Evolutionary conservation across 2,797 vertebrate genomes (phyloP), one percentile per base, ranked within the genome.

Genomic region (Petrocephalus sullivani): DNA sequence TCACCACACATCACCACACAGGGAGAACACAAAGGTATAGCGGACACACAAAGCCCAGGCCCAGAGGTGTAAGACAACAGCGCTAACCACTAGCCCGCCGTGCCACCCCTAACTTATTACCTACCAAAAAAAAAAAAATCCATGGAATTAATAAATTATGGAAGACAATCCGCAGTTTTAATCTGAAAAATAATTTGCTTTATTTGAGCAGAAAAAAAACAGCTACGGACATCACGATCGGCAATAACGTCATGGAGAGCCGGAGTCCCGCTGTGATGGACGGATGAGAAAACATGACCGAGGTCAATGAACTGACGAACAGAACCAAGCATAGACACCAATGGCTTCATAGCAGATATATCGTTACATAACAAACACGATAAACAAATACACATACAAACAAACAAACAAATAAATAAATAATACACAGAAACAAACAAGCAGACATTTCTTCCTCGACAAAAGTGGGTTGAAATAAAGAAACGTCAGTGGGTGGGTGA

Each of bases 131-230:
- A 46, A 51, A 8, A 7, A 19, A 14, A 46, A 5, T 46, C 3
- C 49, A 10, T 33, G 3, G 7, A 10, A 83, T 83, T 83, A 49
- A 53, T 21, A 23, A 12, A 53, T 83, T 83, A 46, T 53, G 9
- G 49, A 53, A 6, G 8, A 12, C 81, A 4, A 51, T 83, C 16
- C 41, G 0, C 0, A 4, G 23, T 67, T 83, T 83, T 83, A n/a
- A 21, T 83, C 41, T 83, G 46, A 49, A 83, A 83, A 49, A 49
- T 83, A 83, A 83, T 83, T 83, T 51, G n/a, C 41, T 83, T 83
- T 49, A 83, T 83, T 83, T 83, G 19, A 21, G 46, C 41, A 23
- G 49, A 23, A 53, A 49, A 83, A n/a, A 83, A 83, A 83, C 1
- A 4, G 19, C 41, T 21, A 83, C 5, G 19, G 8, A 49, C 8